phyloP scores from a whole-genome alignment of 1,140 invertebrate genomes.

The Proctacanthus coquilletti region DNA sequence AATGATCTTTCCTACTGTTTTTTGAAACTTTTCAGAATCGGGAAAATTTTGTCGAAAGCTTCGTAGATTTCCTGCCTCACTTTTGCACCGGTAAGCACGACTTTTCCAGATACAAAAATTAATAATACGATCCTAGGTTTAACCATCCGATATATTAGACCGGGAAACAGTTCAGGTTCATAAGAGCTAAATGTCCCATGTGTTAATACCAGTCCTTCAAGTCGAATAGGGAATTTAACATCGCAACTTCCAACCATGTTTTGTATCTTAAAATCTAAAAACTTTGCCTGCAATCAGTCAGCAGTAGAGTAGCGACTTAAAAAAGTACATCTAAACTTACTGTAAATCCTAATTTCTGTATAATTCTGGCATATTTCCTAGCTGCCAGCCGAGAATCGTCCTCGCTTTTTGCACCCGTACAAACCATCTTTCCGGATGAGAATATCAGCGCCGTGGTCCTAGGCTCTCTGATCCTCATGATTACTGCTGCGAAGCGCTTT shows the following conservation, averaged over 20 bases:
- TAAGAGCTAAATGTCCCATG: slow-evolving; percentile 97
- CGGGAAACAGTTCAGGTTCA: slow-evolving; percentile 91
- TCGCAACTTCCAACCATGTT: slow-evolving; percentile 99
- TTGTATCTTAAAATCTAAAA: slow-evolving; percentile 99
- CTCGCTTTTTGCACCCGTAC: slow-evolving; percentile 99
- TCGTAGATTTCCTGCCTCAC: slow-evolving; percentile 96
- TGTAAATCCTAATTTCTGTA: slow-evolving; percentile 94
- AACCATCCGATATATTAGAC: slow-evolving; percentile 98
- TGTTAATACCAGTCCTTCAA: slow-evolving; percentile 92
- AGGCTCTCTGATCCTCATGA: slow-evolving; percentile 98
- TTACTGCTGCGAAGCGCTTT: slow-evolving; percentile 98
- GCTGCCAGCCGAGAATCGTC: slow-evolving; percentile 93
- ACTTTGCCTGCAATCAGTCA: slow-evolving; percentile 72
- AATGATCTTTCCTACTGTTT: too few species aligned
- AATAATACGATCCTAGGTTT: slow-evolving; percentile 96
- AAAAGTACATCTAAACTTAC: too few species aligned
- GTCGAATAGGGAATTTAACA: slow-evolving; percentile 95
- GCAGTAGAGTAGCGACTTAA: background rate
- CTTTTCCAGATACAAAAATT: slow-evolving; percentile 99
- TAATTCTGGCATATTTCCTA: slow-evolving; percentile 96
- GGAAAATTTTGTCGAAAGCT: slow-evolving; percentile 99
- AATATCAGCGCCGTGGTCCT: slow-evolving; percentile 98
- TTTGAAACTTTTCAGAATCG: slow-evolving; percentile 97
- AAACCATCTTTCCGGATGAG: slow-evolving; percentile 99
- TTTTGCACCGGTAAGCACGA: slow-evolving; percentile 96